Base-by-base conservation (phyloP, 2,113 vertebrate species). In the Platycercus adscitus region DNA sequence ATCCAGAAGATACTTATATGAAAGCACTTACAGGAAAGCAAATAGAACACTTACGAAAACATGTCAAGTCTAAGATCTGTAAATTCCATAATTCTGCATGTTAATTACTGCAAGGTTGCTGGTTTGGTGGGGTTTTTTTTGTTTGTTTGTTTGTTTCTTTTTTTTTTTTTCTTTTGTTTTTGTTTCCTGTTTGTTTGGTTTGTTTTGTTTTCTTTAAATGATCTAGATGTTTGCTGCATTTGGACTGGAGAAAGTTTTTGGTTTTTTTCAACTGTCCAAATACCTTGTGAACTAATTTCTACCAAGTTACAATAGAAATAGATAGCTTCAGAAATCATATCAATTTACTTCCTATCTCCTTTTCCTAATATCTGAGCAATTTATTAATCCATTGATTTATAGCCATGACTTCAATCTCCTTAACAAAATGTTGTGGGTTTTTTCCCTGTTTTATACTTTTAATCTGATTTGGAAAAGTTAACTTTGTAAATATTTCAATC, bases 381-480 rank as follows among this genome's bases (percentile, higher is more conserved):
- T 43, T 70, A 3, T 9, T 20, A 37, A 2, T 69, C 8, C 7
- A 2, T 41, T 78, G 5, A 17, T 13, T 70, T n/a, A 44, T 10
- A 70, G 6, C 19, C 25, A 33, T 33, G 17, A 35, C 14, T 50
- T 24, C 11, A 2, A 68, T 72, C 15, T 75, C 33, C 29, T 44
- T 60, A 49, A 49, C 1, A 68, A 71, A 52, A 56, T 20, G 4
- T 13, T 17, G 2, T 47, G 7, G 5, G 0, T 2, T 31, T 55
- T 71, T 44, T 52, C 8, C 10, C 35, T 17, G 4, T 44, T 70
- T 79, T 43, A 66, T 17, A 61, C 8, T 55, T 82, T 46, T 39
- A 52, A 37, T 63, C 29, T 76, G 7, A 29, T 68, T 41, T 66
- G 11, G 11, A 71, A 53, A 69, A 76, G 5, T 29, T 61, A 11